Percentiles rank a stretch among this genome's conserved stretches.
phyloP scores from a whole-genome alignment of 2,113 vertebrate species.

The Syngnathus scovelli region DNA sequence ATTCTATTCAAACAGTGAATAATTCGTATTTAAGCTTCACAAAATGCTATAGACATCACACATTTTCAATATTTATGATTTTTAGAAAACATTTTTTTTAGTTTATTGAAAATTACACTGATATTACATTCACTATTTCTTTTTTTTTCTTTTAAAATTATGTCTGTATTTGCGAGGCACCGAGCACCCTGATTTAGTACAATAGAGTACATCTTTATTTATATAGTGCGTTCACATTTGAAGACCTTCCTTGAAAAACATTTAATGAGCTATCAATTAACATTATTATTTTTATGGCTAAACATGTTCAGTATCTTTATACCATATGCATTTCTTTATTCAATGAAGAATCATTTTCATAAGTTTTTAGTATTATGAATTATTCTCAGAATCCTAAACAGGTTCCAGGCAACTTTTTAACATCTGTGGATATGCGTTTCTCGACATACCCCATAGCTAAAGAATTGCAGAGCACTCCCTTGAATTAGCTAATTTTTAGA shows the following conservation, averaged over 20 bases:
- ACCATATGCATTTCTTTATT: background rate
- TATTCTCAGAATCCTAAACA: background rate
- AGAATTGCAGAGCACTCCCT: background rate
- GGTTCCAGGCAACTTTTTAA: background rate
- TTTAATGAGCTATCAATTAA: background rate
- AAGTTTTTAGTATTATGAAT: background rate
- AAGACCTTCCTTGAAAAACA: background rate
- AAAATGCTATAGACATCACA: background rate
- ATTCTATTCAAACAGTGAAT: background rate
- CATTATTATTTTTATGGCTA: background rate
- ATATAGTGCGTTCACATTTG: too few relatives aligned
- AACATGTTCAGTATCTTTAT: background rate
- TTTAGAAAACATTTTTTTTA: background rate
- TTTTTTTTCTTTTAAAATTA: constrained; percentile 5
- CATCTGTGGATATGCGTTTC: background rate
- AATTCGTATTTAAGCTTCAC: background rate
- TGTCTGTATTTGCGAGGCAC: constrained; percentile 9
- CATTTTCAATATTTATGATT: background rate
- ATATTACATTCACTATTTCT: background rate
- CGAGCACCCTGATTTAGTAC: constrained; percentile 2
- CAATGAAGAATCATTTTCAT: background rate
- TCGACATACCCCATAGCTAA: background rate
- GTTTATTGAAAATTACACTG: constrained; percentile 6
- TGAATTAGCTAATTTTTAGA: background rate
- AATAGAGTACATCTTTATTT: background rate